Conservation (phyloP, 2,888 invertebrate genomes). For the Synergus japonicus region DNA sequence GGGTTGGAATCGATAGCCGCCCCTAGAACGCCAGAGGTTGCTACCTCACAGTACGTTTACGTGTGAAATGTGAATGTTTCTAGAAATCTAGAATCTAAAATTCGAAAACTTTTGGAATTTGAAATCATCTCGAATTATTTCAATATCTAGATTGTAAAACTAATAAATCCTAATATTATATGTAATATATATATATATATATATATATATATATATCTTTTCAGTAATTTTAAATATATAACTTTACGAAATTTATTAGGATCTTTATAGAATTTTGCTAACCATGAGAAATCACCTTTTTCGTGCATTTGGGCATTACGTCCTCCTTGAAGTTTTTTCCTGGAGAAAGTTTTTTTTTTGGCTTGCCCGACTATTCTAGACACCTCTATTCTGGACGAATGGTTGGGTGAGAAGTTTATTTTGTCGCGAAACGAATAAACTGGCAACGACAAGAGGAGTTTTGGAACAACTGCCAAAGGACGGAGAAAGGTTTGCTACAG, state of each 20-base stretch:
- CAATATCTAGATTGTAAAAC: too few species aligned
- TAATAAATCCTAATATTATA: too few species aligned
- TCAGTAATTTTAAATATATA: too few species aligned
- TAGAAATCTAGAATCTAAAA: background rate
- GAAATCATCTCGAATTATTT: too few species aligned
- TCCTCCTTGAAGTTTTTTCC: background rate
- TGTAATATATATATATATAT: too few species aligned
- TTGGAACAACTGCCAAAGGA: background rate
- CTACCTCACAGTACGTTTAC: slow-evolving; percentile 55
- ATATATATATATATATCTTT: too few species aligned
- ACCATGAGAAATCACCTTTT: too few species aligned
- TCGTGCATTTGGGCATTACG: background rate
- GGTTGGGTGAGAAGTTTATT: background rate
- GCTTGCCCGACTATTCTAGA: background rate
- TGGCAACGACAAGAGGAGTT: background rate
- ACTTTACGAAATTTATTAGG: too few species aligned
- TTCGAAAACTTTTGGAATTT: background rate
- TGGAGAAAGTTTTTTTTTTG: background rate
- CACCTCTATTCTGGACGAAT: background rate
- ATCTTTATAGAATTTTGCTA: too few species aligned
- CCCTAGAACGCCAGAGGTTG: slow-evolving; percentile 69
- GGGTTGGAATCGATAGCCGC: slow-evolving; percentile 71
- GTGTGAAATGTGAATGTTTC: slow-evolving; percentile 28
- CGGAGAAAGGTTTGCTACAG: background rate
- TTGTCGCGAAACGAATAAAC: background rate